Base-by-base conservation (phyloP, 2,113 vertebrate species). In the Neomonachus schauinslandi region DNA sequence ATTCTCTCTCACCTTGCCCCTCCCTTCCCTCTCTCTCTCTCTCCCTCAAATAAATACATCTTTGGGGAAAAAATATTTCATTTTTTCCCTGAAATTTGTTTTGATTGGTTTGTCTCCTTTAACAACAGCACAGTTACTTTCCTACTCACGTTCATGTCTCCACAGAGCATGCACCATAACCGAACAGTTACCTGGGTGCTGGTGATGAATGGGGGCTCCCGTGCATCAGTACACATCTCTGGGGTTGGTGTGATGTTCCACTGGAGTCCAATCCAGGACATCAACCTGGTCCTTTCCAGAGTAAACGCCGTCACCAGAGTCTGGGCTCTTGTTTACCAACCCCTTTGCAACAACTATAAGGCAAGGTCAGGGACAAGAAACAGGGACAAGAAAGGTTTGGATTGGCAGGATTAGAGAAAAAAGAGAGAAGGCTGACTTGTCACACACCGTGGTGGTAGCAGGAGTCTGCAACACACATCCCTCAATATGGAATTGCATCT, bases 391-490 rank as follows among this genome's bases (percentile, higher is more conserved):
- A 77, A 33, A 33, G 14, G 21, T 10, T n/a, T 3, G 24, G 26
- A 18, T 31, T 26, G 46, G 22, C 49, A 46, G 0, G 19, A 15
- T 7, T 42, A 13, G 19, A 69, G 21, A 0, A 18, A 61, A 92
- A 16, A n/a, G 24, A 0, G 8, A 1, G 15, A 46, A 33, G 19
- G 4, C 1, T 4, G 6, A 16, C 9, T 51, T 57, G 7, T 11
- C n/a, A 0, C 18, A 1, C 10, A 1, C 42, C 39, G 0, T 0
- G 0, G 22, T 1, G 18, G 53, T 24, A 0, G 2, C 5, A 12
- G 15, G 67, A 19, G 42, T 18, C 42, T 9, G 61, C 4, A 15
- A 2, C 12, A 18, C 2, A 1, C 0, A 1, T 0, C 24, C 65
- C 2, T 10, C 2, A 0, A 0, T 4, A 3, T 2, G 0, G 16